phyloP scores from a whole-genome alignment of 2,797 vertebrate species.

The Nyctalus aviator region DNA sequence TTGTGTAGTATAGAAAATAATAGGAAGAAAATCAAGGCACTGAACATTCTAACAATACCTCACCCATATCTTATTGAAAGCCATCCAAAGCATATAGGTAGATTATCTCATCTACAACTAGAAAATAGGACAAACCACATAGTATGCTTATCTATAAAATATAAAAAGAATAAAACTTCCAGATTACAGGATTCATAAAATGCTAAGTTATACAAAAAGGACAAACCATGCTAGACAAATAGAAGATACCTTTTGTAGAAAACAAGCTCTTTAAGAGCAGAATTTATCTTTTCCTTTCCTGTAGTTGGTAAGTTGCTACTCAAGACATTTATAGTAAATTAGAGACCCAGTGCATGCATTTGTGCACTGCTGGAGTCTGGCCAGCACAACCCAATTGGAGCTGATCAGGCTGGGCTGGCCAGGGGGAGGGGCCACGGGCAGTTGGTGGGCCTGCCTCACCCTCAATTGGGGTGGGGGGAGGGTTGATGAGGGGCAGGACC shows the following conservation, averaged over 20 bases:
- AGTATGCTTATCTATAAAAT: conserved; percentile 10
- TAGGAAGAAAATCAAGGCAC: not conserved
- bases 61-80: not conserved
- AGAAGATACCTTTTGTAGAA: not conserved
- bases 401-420: no score
- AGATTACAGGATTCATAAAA: conserved; percentile 13
- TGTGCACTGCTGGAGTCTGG: no score
- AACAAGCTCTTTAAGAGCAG: not conserved
- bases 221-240: not conserved
- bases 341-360: no score
- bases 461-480: no score
- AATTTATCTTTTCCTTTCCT: not conserved
- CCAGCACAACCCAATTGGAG: no score
- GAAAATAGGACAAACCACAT: not conserved
- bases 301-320: not conserved
- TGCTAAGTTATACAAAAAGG: not conserved
- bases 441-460: no score
- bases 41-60: not conserved
- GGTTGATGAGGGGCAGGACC: no score
- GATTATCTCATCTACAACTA: not conserved
- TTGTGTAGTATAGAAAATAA: not conserved
- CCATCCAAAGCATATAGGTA: not conserved
- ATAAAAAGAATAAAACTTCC: conserved; percentile 1
- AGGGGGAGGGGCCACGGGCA: no score
- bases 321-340: not conserved